phyloP scores from a whole-genome alignment of 2,113 vertebrate genomes.

The Scomber scombrus region DNA sequence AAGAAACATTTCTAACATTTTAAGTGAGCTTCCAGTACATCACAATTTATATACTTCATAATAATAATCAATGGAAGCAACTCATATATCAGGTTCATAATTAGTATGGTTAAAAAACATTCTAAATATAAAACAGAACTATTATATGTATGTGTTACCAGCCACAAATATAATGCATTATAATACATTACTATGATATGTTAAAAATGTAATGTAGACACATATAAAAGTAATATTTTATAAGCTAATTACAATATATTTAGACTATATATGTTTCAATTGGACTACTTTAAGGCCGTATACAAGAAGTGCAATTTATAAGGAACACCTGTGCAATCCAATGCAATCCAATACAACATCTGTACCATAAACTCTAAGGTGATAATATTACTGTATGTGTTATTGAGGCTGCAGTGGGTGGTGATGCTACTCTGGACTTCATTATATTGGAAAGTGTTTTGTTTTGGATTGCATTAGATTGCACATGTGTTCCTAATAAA shows the following conservation, averaged over 20 bases:
- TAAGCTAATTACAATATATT: not conserved
- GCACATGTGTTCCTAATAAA: no score
- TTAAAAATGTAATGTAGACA: no score
- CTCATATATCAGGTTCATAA: not conserved
- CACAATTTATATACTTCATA: conserved; percentile 12
- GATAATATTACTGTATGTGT: no score
- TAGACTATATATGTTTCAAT: not conserved
- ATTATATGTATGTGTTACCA: not conserved
- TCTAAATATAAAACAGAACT: not conserved
- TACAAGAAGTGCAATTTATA: no score
- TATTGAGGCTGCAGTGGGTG: no score
- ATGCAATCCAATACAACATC: no score
- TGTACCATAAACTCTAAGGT: no score
- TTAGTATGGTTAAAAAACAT: not conserved
- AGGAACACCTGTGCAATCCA: no score
- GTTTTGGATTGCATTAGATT: no score
- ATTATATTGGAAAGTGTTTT: no score
- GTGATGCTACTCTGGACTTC: no score
- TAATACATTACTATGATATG: not conserved
- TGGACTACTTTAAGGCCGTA: not conserved
- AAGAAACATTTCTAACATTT: conserved; percentile 15
- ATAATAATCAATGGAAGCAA: not conserved
- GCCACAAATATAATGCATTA: not conserved
- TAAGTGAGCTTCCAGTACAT: conserved; percentile 10
- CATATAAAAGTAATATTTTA: not conserved